A percentile compares a stretch with the other conserved stretches of the same genome.
phyloP scores from a whole-genome alignment of 2,888 invertebrate species.

The Gibbula magus region DNA sequence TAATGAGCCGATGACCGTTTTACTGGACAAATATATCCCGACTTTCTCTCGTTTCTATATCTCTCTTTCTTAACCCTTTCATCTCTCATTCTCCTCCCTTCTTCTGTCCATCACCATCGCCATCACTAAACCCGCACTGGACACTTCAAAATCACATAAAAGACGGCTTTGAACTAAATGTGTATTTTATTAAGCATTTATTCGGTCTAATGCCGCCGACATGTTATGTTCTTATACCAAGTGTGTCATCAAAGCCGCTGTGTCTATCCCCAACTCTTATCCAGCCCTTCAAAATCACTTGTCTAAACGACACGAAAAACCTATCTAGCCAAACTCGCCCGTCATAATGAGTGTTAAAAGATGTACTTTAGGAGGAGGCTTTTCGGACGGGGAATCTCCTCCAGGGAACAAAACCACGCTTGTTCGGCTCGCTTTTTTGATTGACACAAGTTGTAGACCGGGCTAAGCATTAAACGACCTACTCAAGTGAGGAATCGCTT shows the following conservation, averaged over 20 bases:
- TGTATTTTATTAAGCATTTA: background rate
- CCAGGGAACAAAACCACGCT: background rate
- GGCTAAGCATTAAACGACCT: background rate
- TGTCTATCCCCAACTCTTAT: background rate
- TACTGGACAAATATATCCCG: too few species aligned
- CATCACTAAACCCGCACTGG: background rate
- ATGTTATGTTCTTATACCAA: background rate
- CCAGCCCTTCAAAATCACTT: background rate
- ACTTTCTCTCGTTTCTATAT: background rate
- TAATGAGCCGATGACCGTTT: too few species aligned
- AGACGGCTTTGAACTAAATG: background rate
- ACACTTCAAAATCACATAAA: background rate
- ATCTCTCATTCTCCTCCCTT: background rate
- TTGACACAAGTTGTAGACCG: background rate
- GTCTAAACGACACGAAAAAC: conserved; percentile 8
- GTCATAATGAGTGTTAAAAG: conserved; percentile 2
- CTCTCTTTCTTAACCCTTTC: background rate
- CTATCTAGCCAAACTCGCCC: conserved; percentile 8
- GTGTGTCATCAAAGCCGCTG: background rate
- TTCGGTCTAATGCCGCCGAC: background rate
- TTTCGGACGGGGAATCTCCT: background rate
- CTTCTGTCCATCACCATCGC: background rate
- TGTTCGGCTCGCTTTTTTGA: background rate
- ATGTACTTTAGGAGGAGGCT: background rate
- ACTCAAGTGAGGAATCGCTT: background rate